Evolutionary conservation across 2,797 vertebrate genomes (phyloP), one percentile per base, ranked within the genome.

Genomic region (Erpetoichthys calabaricus): DNA sequence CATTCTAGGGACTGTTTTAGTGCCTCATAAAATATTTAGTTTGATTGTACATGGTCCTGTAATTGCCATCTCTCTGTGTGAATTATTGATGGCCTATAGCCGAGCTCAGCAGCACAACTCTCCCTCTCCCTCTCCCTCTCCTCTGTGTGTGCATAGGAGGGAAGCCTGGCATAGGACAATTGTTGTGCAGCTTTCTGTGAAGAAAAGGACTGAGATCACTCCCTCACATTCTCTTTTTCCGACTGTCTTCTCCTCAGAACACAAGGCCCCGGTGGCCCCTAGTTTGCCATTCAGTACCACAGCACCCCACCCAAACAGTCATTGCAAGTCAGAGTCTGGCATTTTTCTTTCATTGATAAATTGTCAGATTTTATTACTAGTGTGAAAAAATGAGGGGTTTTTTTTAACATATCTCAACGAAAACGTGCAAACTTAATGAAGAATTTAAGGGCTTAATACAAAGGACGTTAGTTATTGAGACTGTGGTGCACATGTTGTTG

Each of bases 11-110:
- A 77, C 80, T 82, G 83, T 81, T 84, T 86, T 84, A 84, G 82
- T 80, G 81, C 78, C 80, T 85, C 81, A 84, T 86, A 76, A 85
- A 86, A 84, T 84, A 86, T 86, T 86, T 81, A 85, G 77, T 82
- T 72, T 86, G 84, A 85, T 86, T 85, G 83, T 86, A 83, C 80
- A 84, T 71, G 80, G 69, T 77, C 75, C 80, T 85, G 82, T 84
- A 85, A 84, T 83, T 82, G 84, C 82, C 78, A 81, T 82, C 80
- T 82, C 78, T 76, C 77, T 75, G 78, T 56, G 72, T 86, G 80
- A 84, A 86, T 86, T 83, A 85, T 86, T 84, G 77, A 85, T 82
- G 75, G 63, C 53, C 62, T 82, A 77, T 79, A 79, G 80, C 72
- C 71, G 72, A 77, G 78, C 74, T 63, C 68, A 68, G 70, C 71